Conservation (phyloP, 2,797 vertebrate genomes). For the Chlorospingus flavigularis region DNA sequence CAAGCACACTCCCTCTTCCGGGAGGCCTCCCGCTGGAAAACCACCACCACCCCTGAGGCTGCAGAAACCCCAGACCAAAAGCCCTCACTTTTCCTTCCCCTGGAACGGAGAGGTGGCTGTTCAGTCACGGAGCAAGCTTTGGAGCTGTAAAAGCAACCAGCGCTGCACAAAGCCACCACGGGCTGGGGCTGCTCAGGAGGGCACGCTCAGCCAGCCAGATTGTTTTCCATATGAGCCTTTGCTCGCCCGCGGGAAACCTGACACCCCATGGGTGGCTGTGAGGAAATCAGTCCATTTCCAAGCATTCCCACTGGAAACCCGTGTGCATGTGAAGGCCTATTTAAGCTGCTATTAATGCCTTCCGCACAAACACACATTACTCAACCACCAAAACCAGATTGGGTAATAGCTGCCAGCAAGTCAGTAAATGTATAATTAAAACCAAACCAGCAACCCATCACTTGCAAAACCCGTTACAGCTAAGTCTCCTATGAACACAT, state of each 20-base stretch:
- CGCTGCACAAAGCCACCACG: neutral
- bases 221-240: conserved; percentile 40
- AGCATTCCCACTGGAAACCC: conserved; percentile 2
- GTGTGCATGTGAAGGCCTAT: neutral
- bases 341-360: conserved; percentile 18
- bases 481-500: neutral
- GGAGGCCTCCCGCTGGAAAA: conserved; percentile 77
- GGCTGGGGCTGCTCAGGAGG: neutral
- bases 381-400: neutral
- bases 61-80: neutral
- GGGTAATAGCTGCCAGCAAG: neutral
- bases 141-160: neutral
- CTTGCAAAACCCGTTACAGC: neutral
- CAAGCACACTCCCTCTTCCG: conserved; percentile 91
- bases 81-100: neutral
- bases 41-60: conserved; percentile 44
- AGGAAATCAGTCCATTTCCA: conserved; percentile 40
- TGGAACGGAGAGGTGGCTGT: neutral
- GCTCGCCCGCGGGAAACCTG: conserved; percentile 20
- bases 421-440: conserved; percentile 2
- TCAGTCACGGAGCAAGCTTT: neutral
- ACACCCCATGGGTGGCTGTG: conserved; percentile 34
- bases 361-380: neutral
- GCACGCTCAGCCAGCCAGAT: neutral
- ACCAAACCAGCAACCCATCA: neutral